Conservation (phyloP, 2,113 vertebrate genomes). For the Otis tarda region DNA sequence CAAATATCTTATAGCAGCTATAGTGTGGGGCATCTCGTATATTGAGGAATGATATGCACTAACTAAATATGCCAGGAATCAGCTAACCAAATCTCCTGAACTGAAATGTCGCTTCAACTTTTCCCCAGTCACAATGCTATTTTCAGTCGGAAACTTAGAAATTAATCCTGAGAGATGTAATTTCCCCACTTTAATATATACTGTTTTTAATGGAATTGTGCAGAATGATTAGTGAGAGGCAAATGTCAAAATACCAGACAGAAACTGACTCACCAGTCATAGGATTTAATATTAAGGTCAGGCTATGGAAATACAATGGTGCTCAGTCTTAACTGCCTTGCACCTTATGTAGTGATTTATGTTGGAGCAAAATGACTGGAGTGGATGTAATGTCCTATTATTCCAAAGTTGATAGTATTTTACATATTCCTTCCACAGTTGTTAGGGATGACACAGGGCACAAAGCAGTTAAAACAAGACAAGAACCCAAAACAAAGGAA, state of each 20-base stretch:
- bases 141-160: not conserved
- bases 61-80: not conserved
- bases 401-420: constrained; percentile 3
- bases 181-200: constrained; percentile 21
- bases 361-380: not conserved
- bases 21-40: not conserved
- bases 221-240: constrained; percentile 48
- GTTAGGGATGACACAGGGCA: not conserved
- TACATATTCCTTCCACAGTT: not conserved
- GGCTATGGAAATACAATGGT: not conserved
- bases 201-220: constrained; percentile 44
- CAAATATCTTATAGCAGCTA: not conserved
- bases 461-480: not conserved
- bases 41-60: not conserved
- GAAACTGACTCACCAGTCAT: constrained; percentile 56
- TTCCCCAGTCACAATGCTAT: not conserved
- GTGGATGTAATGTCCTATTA: not conserved
- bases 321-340: constrained; percentile 14
- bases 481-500: constrained; percentile 10
- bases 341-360: constrained; percentile 26
- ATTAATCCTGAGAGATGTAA: not conserved
- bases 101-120: not conserved
- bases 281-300: constrained; percentile 58
- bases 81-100: not conserved
- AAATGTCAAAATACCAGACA: constrained; percentile 63